phyloP scores from a whole-genome alignment of 1,140 invertebrate genomes.

The Gyrodactylus salaris region DNA sequence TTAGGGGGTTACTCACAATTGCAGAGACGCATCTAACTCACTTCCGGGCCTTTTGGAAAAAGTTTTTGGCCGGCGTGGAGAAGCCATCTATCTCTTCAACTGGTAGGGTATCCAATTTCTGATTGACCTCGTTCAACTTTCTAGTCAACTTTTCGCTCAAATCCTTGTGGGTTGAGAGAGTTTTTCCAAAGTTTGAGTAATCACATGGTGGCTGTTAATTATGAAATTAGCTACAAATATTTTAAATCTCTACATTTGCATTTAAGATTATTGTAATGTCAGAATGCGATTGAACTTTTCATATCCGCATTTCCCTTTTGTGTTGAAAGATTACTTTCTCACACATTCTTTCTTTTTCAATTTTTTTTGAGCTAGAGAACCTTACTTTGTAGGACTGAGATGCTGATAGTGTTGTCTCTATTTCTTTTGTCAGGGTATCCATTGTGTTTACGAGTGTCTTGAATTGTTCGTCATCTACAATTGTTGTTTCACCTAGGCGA shows the following conservation, averaged over 20 bases:
- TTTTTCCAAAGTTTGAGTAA: neutral
- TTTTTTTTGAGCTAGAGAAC: too few species aligned
- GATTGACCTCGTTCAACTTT: neutral
- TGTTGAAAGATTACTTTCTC: too few species aligned
- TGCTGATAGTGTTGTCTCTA: neutral
- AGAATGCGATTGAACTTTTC: too few species aligned
- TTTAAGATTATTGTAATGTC: too few species aligned
- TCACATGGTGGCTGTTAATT: neutral
- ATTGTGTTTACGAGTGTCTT: neutral
- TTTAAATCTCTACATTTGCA: neutral
- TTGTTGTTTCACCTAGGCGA: too few species aligned
- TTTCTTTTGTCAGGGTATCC: neutral
- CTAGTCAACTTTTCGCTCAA: neutral
- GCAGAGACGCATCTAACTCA: too few species aligned
- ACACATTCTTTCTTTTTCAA: too few species aligned
- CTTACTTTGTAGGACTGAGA: neutral
- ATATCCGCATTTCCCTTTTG: too few species aligned
- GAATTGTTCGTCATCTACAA: neutral
- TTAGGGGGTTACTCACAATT: too few species aligned
- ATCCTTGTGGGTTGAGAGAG: neutral
- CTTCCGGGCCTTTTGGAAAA: neutral
- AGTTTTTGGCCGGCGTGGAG: neutral
- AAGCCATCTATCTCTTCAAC: neutral
- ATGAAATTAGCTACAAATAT: neutral
- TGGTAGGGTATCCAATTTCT: neutral